phyloP scores from a whole-genome alignment of 2,888 invertebrate genomes.

The Idaea straminata region DNA sequence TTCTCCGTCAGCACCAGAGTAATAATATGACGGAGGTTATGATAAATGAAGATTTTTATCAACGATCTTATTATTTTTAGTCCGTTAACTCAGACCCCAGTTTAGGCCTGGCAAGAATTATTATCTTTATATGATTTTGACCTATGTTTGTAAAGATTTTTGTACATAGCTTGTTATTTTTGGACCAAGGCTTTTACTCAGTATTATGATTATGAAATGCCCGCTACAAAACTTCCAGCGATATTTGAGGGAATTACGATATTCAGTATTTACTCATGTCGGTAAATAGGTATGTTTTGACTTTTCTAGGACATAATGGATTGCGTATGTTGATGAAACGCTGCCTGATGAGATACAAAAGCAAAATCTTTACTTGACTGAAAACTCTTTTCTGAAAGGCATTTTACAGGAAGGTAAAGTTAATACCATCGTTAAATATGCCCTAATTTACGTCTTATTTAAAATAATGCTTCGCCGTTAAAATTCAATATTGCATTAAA shows the following conservation, averaged over 20 bases:
- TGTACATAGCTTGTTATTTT: not conserved
- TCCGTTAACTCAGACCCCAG: conserved; percentile 21
- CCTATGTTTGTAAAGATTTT: not conserved
- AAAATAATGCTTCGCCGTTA: too few relatives aligned
- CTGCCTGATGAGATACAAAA: too few relatives aligned
- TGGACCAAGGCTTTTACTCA: not conserved
- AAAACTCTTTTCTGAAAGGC: too few relatives aligned
- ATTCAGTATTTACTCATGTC: not conserved
- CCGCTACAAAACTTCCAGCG: not conserved
- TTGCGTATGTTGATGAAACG: too few relatives aligned
- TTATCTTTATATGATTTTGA: not conserved
- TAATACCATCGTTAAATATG: too few relatives aligned
- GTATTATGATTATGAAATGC: not conserved
- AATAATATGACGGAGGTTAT: conserved; percentile 21
- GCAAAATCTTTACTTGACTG: too few relatives aligned
- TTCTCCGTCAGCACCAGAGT: conserved; percentile 22
- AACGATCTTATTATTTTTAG: conserved; percentile 23
- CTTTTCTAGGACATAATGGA: too few relatives aligned
- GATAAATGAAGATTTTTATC: conserved; percentile 29
- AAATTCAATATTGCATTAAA: too few relatives aligned
- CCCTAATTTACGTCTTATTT: too few relatives aligned
- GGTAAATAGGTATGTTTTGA: too few relatives aligned
- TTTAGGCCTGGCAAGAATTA: conserved; percentile 5
- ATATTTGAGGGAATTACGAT: not conserved
- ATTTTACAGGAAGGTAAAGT: too few relatives aligned